phyloP scores from a whole-genome alignment of 2,113 vertebrate species.

The Kryptolebias marmoratus region DNA sequence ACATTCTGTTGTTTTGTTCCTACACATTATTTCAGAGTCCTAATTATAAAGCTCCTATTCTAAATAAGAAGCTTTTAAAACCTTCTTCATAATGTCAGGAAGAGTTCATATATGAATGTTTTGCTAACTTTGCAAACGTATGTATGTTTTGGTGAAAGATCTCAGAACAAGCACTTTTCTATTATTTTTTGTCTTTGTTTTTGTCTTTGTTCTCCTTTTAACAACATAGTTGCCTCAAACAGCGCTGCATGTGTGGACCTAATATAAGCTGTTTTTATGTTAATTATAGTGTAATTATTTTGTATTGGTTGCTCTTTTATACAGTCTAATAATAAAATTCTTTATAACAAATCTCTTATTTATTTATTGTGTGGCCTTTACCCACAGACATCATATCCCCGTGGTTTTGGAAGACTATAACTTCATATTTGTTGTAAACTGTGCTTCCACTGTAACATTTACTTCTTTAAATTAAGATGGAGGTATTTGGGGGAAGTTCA shows the following conservation, averaged over 20 bases:
- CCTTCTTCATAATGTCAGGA: not conserved
- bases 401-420: too few relatives aligned
- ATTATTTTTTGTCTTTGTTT: not conserved
- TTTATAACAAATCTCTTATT: too few relatives aligned
- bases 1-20: not conserved
- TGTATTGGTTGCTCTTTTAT: too few relatives aligned
- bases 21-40: not conserved
- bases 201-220: not conserved
- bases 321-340: too few relatives aligned
- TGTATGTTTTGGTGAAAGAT: not conserved
- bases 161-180: constrained; percentile 5
- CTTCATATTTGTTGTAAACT: too few relatives aligned
- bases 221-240: not conserved
- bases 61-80: too few relatives aligned
- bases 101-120: not conserved
- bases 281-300: constrained; percentile 19
- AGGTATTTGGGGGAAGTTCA: too few relatives aligned
- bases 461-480: too few relatives aligned
- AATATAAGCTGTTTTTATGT: constrained; percentile 7
- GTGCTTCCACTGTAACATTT: too few relatives aligned
- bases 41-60: not conserved
- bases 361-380: too few relatives aligned
- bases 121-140: not conserved
- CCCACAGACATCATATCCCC: too few relatives aligned
- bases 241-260: not conserved